These are phyloP conservation scores for Puma concolor DNA, from an alignment of 2,113 vertebrate genomes.

Conservation along the genomic window DNA sequence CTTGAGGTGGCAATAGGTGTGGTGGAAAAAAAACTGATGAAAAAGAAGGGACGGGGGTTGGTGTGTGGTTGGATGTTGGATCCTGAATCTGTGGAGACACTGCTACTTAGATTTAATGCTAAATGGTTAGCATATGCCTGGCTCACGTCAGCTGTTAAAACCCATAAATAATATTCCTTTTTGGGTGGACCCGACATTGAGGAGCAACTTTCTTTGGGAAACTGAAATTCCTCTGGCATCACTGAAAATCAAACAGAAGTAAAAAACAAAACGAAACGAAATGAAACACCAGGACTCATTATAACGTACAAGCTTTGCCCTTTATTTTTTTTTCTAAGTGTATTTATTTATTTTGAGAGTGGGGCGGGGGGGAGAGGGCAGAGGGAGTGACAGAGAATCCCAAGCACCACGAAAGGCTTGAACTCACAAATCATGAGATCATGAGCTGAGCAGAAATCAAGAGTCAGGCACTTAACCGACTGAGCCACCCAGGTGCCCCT, in stretches of 20 bases:
- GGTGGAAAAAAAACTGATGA: neutral
- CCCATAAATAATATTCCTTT: neutral
- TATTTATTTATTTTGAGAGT: no score
- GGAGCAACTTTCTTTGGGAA: slow-evolving; percentile 10
- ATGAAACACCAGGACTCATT: neutral
- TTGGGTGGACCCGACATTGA: neutral
- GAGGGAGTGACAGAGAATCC: no score
- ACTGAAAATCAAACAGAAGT: slow-evolving; percentile 5
- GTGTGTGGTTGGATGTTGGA: neutral
- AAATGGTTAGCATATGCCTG: neutral
- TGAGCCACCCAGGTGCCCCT: no score
- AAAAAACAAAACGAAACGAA: neutral
- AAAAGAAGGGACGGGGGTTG: neutral
- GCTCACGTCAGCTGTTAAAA: neutral
- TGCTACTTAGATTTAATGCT: neutral
- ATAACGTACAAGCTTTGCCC: neutral
- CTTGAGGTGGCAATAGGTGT: neutral
- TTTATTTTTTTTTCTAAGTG: neutral
- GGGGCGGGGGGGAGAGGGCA: no score
- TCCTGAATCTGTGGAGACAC: neutral
- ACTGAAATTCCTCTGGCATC: neutral
- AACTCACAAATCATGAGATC: no score
- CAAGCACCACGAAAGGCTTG: no score
- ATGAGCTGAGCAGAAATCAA: no score
- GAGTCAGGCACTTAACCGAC: no score